A percentile compares a stretch with the other conserved stretches of the same genome.
phyloP scores from a whole-genome alignment of 2,888 invertebrate genomes.

The Poecilus cupreus region DNA sequence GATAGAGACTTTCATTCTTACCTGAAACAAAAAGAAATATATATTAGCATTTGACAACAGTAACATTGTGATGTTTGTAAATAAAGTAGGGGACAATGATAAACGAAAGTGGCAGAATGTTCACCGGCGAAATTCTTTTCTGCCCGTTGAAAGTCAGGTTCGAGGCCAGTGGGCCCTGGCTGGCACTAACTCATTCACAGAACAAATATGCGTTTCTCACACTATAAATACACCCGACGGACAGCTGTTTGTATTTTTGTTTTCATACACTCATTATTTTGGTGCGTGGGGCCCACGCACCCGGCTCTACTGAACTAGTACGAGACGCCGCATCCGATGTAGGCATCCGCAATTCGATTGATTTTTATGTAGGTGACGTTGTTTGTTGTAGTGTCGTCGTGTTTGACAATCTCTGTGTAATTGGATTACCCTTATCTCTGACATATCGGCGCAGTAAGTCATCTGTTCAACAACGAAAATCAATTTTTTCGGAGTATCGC shows the following conservation, averaged over 20 bases:
- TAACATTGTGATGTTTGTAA: too few relatives aligned
- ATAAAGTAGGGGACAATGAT: too few relatives aligned
- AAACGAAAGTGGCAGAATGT: neutral
- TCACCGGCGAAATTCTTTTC: too few relatives aligned
- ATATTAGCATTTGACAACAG: too few relatives aligned
- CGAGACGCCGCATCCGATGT: too few relatives aligned
- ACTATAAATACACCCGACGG: constrained; percentile 8
- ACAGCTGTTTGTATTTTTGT: constrained; percentile 36
- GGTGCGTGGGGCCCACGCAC: neutral
- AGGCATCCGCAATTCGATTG: too few relatives aligned
- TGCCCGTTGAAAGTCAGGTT: neutral
- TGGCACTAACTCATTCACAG: neutral
- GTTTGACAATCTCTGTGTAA: constrained; percentile 4
- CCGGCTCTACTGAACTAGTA: too few relatives aligned
- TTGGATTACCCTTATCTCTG: constrained; percentile 30
- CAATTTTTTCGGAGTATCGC: constrained; percentile 24
- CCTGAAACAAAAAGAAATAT: neutral
- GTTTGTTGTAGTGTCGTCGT: neutral
- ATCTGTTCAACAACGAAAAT: constrained; percentile 28
- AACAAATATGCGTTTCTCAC: neutral
- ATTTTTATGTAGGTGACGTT: neutral
- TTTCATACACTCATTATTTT: neutral
- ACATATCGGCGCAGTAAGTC: constrained; percentile 30
- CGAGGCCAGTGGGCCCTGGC: neutral
- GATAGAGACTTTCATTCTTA: neutral